phyloP scores from a whole-genome alignment of 2,888 invertebrate species.

The Subacronicta megacephala region DNA sequence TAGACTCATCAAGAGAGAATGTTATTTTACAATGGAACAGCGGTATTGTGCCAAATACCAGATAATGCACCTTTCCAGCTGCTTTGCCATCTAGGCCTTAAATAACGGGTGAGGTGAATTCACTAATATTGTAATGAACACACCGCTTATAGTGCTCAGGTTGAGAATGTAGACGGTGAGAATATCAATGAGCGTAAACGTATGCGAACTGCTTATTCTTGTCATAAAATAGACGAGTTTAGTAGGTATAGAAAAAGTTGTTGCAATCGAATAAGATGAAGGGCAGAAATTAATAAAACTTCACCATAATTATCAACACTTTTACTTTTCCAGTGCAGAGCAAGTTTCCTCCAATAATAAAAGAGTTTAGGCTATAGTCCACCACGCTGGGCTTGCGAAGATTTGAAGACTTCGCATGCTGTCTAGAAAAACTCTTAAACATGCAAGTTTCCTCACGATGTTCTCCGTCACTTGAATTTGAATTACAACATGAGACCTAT shows the following conservation, averaged over 20 bases:
- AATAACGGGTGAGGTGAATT: slow-evolving; percentile 71
- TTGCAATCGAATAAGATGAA: no score
- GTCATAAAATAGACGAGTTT: slow-evolving; percentile 27
- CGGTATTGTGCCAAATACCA: slow-evolving; percentile 72
- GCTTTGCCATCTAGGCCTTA: slow-evolving; percentile 77
- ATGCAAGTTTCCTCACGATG: no score
- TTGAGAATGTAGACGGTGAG: slow-evolving; percentile 22
- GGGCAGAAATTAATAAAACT: no score
- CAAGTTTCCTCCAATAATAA: no score
- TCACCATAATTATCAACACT: no score
- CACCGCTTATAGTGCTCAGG: slow-evolving; percentile 18
- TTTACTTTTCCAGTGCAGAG: no score
- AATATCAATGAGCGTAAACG: slow-evolving; percentile 35
- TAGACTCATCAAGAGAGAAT: slow-evolving; percentile 70
- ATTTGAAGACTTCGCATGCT: no score
- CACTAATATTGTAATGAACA: slow-evolving; percentile 62
- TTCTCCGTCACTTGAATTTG: no score
- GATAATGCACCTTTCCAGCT: slow-evolving; percentile 75
- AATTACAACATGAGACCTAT: no score
- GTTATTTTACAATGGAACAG: slow-evolving; percentile 63
- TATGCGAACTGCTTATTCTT: slow-evolving; percentile 23
- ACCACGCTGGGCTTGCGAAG: no score
- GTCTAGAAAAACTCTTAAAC: no score
- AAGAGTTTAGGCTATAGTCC: no score
- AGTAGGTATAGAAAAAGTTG: slow-evolving; percentile 8